phyloP scores from a whole-genome alignment of 2,113 vertebrate genomes.

The Sinocyclocheilus maitianheensis region DNA sequence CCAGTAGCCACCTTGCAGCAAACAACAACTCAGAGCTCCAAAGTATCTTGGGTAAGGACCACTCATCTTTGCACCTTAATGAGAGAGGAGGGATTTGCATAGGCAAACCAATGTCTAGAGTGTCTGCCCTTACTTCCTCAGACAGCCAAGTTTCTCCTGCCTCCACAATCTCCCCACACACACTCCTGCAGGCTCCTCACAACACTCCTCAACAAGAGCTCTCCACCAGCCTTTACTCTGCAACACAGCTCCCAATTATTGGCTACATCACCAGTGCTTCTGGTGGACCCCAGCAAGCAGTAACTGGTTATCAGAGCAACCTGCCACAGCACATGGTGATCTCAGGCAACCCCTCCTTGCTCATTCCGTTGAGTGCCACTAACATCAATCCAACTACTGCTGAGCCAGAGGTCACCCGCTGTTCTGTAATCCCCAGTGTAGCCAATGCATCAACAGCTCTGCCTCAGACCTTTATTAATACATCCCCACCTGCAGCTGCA shows the following conservation, averaged over 20 bases:
- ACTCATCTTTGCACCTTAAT: conserved; percentile 81
- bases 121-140: conserved; percentile 77
- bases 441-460: conserved; percentile 85
- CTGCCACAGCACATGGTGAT: conserved; percentile 95
- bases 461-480: conserved; percentile 87
- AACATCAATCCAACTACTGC: conserved; percentile 68
- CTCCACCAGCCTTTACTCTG: conserved; percentile 86
- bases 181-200: conserved; percentile 90
- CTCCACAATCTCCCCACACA: conserved; percentile 80
- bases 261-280: conserved; percentile 85
- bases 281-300: conserved; percentile 72
- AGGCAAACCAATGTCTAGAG: conserved; percentile 83
- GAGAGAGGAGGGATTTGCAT: conserved; percentile 85
- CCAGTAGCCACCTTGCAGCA: conserved; percentile 78
- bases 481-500: conserved; percentile 41
- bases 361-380: conserved; percentile 86
- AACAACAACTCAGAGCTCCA: conserved; percentile 82
- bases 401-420: conserved; percentile 80
- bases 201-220: conserved; percentile 82
- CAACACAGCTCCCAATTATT: conserved; percentile 90
- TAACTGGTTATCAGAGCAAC: conserved; percentile 82
- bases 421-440: conserved; percentile 82
- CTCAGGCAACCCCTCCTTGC: conserved; percentile 90
- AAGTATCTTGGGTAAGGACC: conserved; percentile 77
- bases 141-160: conserved; percentile 78